Base-by-base conservation (phyloP, 2,888 invertebrate species). In the Lithophane ornitopus region DNA sequence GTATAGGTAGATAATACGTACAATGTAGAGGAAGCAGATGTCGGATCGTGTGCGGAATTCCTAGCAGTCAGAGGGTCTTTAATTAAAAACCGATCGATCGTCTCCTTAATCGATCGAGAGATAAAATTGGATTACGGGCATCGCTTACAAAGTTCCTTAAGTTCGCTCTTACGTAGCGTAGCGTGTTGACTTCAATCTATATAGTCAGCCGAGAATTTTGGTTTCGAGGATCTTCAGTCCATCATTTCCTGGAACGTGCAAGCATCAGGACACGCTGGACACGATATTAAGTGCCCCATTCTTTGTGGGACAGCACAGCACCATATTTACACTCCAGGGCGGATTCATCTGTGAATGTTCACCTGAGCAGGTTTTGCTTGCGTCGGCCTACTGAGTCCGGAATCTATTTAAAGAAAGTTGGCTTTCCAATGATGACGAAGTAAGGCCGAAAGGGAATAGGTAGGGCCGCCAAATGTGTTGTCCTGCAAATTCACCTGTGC, bases 1-100 rank as follows among this genome's bases (percentile, higher is more conserved):
- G 39, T 63, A 19, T 19, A 41, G 9, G 19, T 34, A 34, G 9
- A 54, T 46, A 46, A 46, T 54, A 46, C 44, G 3, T 63, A n/a
- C 16, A 80, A 70, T 70, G 34, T 75, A 74, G 58, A 66, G 19
- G 62, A 58, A 68, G 46, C 61, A 63, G 59, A 67, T 46, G 39
- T 46, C 19, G 3, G 14, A 65, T 44, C 19, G 44, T 80, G 49
- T 39, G 14, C 12, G 44, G 49, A 66, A 69, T 68, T 69, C 49
- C 4, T 41, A 46, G 68, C 41, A 41, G 63, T 56, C 49, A 63
- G 7, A 66, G 8, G 3, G 4, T 61, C 16, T 66, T n/a, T 68
- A 76, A 76, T 63, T 34, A 65, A 70, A 39, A 73, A 58, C 19
- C 52, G 8, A 70, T 67, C 12, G 41, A n/a, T n/a, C 6, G 28